phyloP scores from a whole-genome alignment of 37 sponge, comb jelly and placozoan species.

The Tethya wilhelma region DNA sequence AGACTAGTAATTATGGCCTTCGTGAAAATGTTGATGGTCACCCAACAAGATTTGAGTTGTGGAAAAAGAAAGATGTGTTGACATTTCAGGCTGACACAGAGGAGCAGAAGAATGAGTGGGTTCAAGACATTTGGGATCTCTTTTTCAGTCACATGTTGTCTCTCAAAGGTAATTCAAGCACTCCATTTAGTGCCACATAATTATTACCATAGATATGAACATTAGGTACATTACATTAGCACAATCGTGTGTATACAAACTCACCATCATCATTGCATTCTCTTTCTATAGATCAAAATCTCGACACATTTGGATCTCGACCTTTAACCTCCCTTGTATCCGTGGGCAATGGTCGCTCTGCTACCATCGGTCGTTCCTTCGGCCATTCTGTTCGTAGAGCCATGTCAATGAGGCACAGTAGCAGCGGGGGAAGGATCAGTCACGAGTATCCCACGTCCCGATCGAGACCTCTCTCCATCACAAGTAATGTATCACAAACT shows the following conservation, averaged over 20 bases:
- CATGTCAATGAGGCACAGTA: constrained; percentile 26
- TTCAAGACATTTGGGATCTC: constrained; percentile 72
- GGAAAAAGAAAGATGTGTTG: constrained; percentile 42
- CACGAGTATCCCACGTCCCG: neutral
- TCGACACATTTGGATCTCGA: constrained; percentile 33
- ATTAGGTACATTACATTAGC: too few relatives aligned
- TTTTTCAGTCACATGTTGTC: constrained; percentile 69
- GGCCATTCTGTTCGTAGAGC: constrained; percentile 40
- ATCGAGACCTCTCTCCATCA: neutral
- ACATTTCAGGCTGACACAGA: constrained; percentile 63
- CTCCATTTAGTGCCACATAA: too few relatives aligned
- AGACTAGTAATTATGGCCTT: constrained; percentile 71
- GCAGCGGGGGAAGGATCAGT: neutral
- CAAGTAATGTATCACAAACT: neutral
- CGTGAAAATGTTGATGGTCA: constrained; percentile 68
- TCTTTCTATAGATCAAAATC: constrained; percentile 40
- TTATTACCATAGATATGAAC: too few relatives aligned
- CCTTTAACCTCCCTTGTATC: constrained; percentile 20
- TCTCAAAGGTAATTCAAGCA: constrained; percentile 64
- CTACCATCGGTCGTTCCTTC: constrained; percentile 23
- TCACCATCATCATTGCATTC: too few relatives aligned
- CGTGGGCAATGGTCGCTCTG: neutral
- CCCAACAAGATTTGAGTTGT: constrained; percentile 72
- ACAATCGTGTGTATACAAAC: too few relatives aligned
- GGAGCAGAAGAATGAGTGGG: constrained; percentile 72